Percentiles rank a stretch among this genome's conserved stretches.
Conservation (phyloP, 2,113 vertebrate species). For the Pungitius pungitius region DNA sequence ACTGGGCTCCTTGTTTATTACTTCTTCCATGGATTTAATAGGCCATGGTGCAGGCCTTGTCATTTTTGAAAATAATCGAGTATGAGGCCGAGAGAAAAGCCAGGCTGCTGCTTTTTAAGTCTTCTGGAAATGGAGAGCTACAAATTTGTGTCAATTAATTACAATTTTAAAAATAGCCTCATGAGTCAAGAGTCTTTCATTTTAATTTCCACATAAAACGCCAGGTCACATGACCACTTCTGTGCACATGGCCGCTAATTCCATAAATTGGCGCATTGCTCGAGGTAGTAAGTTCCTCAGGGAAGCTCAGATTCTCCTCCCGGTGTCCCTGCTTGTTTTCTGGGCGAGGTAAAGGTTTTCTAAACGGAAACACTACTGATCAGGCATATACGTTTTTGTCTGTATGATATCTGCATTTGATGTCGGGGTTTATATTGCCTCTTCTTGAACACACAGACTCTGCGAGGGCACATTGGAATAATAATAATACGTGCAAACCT, state of each 20-base stretch:
- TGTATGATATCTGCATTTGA: neutral
- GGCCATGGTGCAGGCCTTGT: neutral
- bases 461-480: neutral
- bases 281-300: neutral
- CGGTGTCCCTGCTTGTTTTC: neutral
- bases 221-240: neutral
- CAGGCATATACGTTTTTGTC: neutral
- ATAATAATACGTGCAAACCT: neutral
- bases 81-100: neutral
- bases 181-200: neutral
- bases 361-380: neutral
- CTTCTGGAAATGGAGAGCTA: neutral
- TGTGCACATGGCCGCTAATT: neutral
- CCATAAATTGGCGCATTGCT: neutral
- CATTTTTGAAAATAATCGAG: neutral
- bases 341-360: neutral
- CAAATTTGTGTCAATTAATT: neutral
- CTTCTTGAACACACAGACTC: neutral
- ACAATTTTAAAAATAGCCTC: no score
- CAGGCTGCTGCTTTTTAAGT: neutral
- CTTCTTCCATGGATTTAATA: neutral
- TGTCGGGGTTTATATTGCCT: neutral
- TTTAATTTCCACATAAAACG: neutral
- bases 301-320: neutral
- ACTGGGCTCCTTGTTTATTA: neutral